These are phyloP conservation scores for Drosophila arawakana DNA, from an alignment of 1,140 invertebrate genomes.

Conservation along the genomic window DNA sequence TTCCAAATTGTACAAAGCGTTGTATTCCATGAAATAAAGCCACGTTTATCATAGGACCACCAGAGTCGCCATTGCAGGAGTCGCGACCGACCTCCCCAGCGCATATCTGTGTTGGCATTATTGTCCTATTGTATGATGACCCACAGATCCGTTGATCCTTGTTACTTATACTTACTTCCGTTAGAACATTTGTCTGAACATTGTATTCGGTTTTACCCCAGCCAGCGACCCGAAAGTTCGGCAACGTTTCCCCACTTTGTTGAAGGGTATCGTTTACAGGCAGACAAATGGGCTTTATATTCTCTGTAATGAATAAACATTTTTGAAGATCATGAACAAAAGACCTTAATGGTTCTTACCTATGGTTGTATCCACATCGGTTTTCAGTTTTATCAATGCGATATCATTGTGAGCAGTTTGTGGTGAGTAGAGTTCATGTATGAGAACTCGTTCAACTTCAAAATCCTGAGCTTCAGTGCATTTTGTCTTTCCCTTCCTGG, in stretches of 20 bases:
- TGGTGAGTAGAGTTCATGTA: slow-evolving; percentile 3
- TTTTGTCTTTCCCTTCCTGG: fast-evolving
- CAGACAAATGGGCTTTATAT: slow-evolving; percentile 19
- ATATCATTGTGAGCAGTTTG: slow-evolving; percentile 14
- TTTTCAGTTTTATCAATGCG: slow-evolving; percentile 16
- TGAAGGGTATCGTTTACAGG: slow-evolving; percentile 9
- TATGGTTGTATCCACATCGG: background rate
- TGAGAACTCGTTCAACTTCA: background rate
- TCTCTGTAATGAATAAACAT: background rate
- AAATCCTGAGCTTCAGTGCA: slow-evolving; percentile 27
- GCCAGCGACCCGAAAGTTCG: slow-evolving; percentile 7
- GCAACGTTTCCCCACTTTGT: background rate
- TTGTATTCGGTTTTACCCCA: slow-evolving; percentile 13
- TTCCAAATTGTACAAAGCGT: slow-evolving; percentile 18
- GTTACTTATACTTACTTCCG: background rate
- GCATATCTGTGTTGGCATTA: slow-evolving; percentile 6
- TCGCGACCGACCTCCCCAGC: background rate
- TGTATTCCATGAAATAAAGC: background rate
- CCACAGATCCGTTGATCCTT: background rate
- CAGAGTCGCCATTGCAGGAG: slow-evolving; percentile 29
- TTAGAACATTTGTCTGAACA: background rate
- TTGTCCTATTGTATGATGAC: fast-evolving
- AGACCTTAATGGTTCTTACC: background rate
- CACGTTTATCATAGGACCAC: slow-evolving; percentile 10
- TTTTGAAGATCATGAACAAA: background rate